These are phyloP conservation scores for Vanessa cardui DNA, from an alignment of 2,888 invertebrate genomes.

Conservation along the genomic window DNA sequence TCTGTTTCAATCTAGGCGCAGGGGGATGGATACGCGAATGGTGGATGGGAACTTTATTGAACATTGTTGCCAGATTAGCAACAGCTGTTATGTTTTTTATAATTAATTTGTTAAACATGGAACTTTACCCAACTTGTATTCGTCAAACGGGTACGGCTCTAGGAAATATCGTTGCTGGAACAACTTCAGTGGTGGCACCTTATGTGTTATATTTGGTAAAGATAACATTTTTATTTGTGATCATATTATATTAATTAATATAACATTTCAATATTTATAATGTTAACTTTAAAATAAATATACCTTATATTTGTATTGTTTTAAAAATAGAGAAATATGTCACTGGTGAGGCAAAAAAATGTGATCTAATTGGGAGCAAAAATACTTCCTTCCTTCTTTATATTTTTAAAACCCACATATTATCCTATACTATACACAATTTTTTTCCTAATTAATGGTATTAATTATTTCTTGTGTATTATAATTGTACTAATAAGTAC, in stretches of 20 bases:
- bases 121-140: slow-evolving; percentile 86
- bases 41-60: slow-evolving; percentile 62
- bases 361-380: too few relatives aligned
- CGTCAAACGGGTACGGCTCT: slow-evolving; percentile 85
- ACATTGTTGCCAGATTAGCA: slow-evolving; percentile 76
- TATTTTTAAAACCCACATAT: too few relatives aligned
- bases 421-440: too few relatives aligned
- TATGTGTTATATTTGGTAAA: slow-evolving; percentile 84
- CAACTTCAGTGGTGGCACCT: slow-evolving; percentile 81
- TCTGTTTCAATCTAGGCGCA: background rate
- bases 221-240: too few relatives aligned
- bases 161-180: slow-evolving; percentile 81
- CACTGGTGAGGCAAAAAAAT: too few relatives aligned
- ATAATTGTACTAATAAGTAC: background rate
- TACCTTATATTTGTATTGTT: too few relatives aligned
- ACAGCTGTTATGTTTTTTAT: slow-evolving; percentile 82
- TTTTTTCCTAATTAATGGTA: too few relatives aligned
- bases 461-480: too few relatives aligned
- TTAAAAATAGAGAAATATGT: too few relatives aligned
- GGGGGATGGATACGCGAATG: slow-evolving; percentile 45
- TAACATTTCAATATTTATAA: background rate
- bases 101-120: slow-evolving; percentile 84
- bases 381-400: too few relatives aligned
- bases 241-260: too few relatives aligned
- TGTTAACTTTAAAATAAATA: too few relatives aligned